A percentile compares a stretch with the other conserved stretches of the same genome.
Evolutionary conservation across 2,113 vertebrate species (phyloP).

Genomic region (Albula goreensis): DNA sequence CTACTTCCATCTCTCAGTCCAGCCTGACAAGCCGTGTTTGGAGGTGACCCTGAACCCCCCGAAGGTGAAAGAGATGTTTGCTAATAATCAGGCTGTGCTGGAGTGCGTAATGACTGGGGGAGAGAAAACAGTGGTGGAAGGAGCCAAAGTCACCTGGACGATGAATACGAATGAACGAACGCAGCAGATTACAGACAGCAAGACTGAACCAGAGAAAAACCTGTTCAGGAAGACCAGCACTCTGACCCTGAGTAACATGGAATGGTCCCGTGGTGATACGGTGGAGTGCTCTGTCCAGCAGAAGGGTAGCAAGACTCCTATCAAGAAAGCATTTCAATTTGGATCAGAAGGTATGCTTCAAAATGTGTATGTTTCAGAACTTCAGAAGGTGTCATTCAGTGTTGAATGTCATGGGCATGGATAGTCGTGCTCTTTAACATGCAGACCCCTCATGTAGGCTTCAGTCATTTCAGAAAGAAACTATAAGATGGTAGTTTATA

Average conservation of each 20-base stretch:
- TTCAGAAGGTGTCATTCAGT: too few relatives aligned
- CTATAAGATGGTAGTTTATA: too few relatives aligned
- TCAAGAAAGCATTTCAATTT: not conserved
- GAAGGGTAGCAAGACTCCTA: not conserved
- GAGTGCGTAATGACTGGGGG: not conserved
- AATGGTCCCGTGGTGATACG: not conserved
- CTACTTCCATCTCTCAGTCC: not conserved
- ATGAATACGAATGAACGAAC: not conserved
- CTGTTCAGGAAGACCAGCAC: not conserved
- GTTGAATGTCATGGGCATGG: too few relatives aligned
- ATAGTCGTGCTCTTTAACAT: too few relatives aligned
- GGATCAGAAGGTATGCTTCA: not conserved
- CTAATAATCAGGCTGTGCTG: not conserved
- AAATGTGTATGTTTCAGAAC: too few relatives aligned
- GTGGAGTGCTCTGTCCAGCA: not conserved
- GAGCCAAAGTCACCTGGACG: not conserved
- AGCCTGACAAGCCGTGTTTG: not conserved
- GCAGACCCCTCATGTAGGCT: too few relatives aligned
- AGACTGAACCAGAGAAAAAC: too few relatives aligned
- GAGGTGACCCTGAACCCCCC: conserved; percentile 5
- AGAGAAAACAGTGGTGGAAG: not conserved
- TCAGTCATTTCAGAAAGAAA: too few relatives aligned
- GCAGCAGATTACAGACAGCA: not conserved
- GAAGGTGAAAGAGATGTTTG: not conserved
- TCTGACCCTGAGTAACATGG: not conserved